Evolutionary conservation across 2,888 invertebrate genomes (phyloP).

Genomic region (Hypomecis atomaria): DNA sequence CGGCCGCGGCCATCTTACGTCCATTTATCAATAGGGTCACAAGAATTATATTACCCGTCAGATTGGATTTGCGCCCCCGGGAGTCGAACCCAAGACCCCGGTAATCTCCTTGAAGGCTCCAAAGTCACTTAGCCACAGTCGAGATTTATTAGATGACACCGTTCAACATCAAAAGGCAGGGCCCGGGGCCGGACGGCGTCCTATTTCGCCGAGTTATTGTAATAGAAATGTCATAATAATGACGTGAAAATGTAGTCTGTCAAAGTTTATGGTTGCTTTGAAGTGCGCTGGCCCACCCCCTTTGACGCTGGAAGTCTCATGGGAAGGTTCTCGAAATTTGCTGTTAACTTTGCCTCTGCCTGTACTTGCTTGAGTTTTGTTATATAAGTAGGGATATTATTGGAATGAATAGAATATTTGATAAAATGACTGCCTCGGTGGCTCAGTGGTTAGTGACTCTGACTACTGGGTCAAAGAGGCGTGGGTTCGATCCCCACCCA

Average conservation of each 20-base stretch:
- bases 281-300: background rate
- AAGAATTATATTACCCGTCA: slow-evolving; percentile 35
- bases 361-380: too few relatives aligned
- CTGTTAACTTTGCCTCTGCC: too few relatives aligned
- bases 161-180: slow-evolving; percentile 26
- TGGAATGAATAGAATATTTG: too few relatives aligned
- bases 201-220: slow-evolving; percentile 16
- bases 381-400: too few relatives aligned
- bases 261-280: slow-evolving; percentile 1
- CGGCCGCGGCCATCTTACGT: slow-evolving; percentile 19
- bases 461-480: too few relatives aligned
- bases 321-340: too few relatives aligned
- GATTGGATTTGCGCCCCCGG: slow-evolving; percentile 34
- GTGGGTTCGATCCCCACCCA: too few relatives aligned
- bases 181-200: slow-evolving; percentile 4
- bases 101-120: slow-evolving; percentile 33
- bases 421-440: too few relatives aligned
- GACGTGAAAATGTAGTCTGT: slow-evolving; percentile 1
- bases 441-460: too few relatives aligned
- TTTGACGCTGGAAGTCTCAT: too few relatives aligned
- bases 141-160: slow-evolving; percentile 30
- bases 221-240: slow-evolving; percentile 19
- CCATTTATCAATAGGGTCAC: slow-evolving; percentile 34
- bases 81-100: slow-evolving; percentile 35
- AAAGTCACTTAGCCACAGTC: slow-evolving; percentile 29